A percentile compares a stretch with the other conserved stretches of the same genome.
phyloP scores from a whole-genome alignment of 2,797 vertebrate species.

The Orientallactaga sibirica region DNA sequence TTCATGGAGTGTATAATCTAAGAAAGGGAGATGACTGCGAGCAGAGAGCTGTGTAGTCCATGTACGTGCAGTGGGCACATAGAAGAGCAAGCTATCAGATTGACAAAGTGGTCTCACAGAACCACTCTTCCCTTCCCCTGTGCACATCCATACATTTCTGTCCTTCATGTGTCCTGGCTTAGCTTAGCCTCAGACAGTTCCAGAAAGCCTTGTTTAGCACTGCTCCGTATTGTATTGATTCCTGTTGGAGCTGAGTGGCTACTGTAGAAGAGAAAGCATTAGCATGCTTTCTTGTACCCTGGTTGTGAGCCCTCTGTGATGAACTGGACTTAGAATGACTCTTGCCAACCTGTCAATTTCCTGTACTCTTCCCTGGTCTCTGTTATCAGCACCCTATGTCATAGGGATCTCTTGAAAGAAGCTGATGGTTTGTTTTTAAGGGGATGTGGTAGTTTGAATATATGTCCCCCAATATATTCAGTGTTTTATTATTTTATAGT shows the following conservation, averaged over 20 bases:
- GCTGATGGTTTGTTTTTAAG: slow-evolving; percentile 22
- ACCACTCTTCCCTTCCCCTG: not conserved
- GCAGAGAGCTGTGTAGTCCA: not conserved
- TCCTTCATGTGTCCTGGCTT: not conserved
- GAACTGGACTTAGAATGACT: not conserved
- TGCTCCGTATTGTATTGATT: rapidly evolving
- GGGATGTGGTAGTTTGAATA: too few relatives aligned
- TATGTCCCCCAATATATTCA: too few relatives aligned
- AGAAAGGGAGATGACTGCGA: not conserved
- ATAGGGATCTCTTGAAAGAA: slow-evolving; percentile 10
- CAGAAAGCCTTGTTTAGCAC: not conserved
- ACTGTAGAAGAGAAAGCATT: not conserved
- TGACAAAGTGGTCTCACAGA: not conserved
- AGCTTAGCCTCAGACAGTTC: not conserved
- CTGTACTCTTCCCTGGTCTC: not conserved
- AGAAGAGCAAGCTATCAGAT: rapidly evolving
- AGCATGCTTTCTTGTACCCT: rapidly evolving
- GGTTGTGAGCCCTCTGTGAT: rapidly evolving
- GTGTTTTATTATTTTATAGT: too few relatives aligned
- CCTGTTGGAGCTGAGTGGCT: rapidly evolving
- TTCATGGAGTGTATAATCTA: not conserved
- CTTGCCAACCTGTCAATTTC: not conserved
- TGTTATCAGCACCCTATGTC: not conserved
- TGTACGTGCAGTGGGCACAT: not conserved
- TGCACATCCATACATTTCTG: not conserved